Conservation (phyloP, 2,888 invertebrate genomes). For the Amphimallon solstitiale region DNA sequence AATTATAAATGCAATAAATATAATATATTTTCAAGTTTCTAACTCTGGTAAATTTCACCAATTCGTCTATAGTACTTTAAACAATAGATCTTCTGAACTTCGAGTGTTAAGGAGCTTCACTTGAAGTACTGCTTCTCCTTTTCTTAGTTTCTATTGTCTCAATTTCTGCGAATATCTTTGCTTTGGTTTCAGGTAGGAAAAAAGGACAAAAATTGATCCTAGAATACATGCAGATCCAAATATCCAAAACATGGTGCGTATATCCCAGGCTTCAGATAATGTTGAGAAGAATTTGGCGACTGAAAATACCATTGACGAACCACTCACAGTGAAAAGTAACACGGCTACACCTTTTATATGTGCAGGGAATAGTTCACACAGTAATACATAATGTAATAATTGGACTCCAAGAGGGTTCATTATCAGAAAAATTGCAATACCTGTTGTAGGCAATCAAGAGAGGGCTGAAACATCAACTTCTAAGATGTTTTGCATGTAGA, state of each 20-base stretch:
- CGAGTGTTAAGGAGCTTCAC: no score
- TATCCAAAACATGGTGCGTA: constrained; percentile 69
- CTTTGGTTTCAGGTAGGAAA: constrained; percentile 72
- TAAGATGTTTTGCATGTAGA: constrained; percentile 65
- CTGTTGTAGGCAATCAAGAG: constrained; percentile 67
- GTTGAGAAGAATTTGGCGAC: constrained; percentile 71
- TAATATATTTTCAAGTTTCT: no score
- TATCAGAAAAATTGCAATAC: constrained; percentile 68
- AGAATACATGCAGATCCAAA: constrained; percentile 67
- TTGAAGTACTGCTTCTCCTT: not conserved
- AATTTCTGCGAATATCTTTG: constrained; percentile 71
- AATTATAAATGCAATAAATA: no score
- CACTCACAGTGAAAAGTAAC: constrained; percentile 67
- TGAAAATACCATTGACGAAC: constrained; percentile 67
- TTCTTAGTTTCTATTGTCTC: constrained; percentile 66
- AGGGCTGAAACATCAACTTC: constrained; percentile 59
- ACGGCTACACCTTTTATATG: constrained; percentile 72
- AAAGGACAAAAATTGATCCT: constrained; percentile 68
- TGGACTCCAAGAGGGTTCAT: constrained; percentile 71
- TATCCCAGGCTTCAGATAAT: constrained; percentile 67
- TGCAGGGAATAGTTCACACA: constrained; percentile 72
- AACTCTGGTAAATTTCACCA: no score
- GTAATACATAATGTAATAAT: constrained; percentile 70
- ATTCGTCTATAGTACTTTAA: no score
- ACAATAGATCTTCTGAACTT: no score